Conservation (phyloP, 2,797 vertebrate species). For the Poeciliopsis infans region DNA sequence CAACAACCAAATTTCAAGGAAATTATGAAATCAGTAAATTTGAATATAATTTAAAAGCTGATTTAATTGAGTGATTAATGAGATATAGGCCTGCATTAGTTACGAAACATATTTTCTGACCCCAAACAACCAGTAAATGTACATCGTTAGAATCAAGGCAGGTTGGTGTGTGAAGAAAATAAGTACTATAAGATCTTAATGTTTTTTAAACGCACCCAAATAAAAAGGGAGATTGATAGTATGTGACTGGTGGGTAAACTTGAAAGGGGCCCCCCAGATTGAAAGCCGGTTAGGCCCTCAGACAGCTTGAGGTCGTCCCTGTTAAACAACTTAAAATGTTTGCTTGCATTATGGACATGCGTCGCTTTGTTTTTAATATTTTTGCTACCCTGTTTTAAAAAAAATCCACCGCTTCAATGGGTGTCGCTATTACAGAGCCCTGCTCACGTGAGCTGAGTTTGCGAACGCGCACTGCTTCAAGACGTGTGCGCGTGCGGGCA, state of each 20-base stretch:
- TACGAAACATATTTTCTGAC: too few relatives aligned
- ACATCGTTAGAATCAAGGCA: background rate
- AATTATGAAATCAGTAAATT: background rate
- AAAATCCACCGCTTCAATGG: background rate
- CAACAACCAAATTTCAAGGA: background rate
- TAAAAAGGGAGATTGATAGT: background rate
- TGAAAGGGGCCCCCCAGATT: background rate
- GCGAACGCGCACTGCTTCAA: conserved; percentile 64
- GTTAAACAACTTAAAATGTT: background rate
- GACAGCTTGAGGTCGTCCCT: background rate
- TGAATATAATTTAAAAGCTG: background rate
- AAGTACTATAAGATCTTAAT: background rate
- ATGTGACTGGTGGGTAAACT: background rate
- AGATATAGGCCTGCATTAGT: background rate
- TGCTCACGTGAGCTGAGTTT: background rate
- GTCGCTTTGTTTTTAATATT: background rate
- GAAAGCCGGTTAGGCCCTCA: background rate
- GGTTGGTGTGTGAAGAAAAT: background rate
- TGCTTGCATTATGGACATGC: background rate
- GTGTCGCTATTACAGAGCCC: background rate
- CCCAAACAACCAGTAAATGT: background rate
- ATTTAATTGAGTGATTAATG: background rate
- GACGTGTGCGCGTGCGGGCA: conserved; percentile 54
- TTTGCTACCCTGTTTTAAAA: background rate
- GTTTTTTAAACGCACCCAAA: background rate